Percentiles rank a stretch among this genome's conserved stretches.
These are phyloP conservation scores for Leptatherina wallacei DNA, from an alignment of 2,797 vertebrate genomes.

Conservation along the genomic window DNA sequence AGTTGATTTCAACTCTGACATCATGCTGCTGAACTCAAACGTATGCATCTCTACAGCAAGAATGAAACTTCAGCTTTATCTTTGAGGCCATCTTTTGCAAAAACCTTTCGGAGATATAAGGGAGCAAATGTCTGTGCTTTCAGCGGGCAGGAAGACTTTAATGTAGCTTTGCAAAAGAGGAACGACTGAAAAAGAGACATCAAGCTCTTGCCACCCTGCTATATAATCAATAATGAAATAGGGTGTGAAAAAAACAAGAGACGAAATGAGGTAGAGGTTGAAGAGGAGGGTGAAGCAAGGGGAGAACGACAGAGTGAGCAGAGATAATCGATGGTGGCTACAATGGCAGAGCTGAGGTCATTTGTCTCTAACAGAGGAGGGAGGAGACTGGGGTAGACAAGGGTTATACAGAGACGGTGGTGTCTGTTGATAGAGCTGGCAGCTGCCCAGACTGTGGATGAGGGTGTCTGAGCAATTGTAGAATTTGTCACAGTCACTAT, in stretches of 20 bases:
- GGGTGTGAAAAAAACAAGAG: slow-evolving; percentile 49
- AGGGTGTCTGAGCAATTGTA: slow-evolving; percentile 45
- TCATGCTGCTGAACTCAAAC: slow-evolving; percentile 58
- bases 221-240: slow-evolving; percentile 67
- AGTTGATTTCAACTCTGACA: slow-evolving; percentile 70
- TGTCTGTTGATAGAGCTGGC: slow-evolving; percentile 61
- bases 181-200: slow-evolving; percentile 53
- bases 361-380: slow-evolving; percentile 66
- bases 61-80: slow-evolving; percentile 50
- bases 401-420: slow-evolving; percentile 48
- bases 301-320: slow-evolving; percentile 25
- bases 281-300: slow-evolving; percentile 6
- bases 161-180: not conserved
- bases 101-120: slow-evolving; percentile 20
- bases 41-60: slow-evolving; percentile 47
- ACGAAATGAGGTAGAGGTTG: slow-evolving; percentile 36
- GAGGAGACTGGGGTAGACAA: not conserved
- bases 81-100: slow-evolving; percentile 44
- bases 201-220: slow-evolving; percentile 38
- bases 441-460: slow-evolving; percentile 43
- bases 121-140: not conserved
- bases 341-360: slow-evolving; percentile 50
- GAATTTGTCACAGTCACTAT: slow-evolving; percentile 61
- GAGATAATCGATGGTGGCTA: slow-evolving; percentile 66
- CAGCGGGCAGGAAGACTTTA: slow-evolving; percentile 2